Evolutionary conservation across 2,797 vertebrate genomes (phyloP).

Genomic region (Phrynocephalus vlangalii): DNA sequence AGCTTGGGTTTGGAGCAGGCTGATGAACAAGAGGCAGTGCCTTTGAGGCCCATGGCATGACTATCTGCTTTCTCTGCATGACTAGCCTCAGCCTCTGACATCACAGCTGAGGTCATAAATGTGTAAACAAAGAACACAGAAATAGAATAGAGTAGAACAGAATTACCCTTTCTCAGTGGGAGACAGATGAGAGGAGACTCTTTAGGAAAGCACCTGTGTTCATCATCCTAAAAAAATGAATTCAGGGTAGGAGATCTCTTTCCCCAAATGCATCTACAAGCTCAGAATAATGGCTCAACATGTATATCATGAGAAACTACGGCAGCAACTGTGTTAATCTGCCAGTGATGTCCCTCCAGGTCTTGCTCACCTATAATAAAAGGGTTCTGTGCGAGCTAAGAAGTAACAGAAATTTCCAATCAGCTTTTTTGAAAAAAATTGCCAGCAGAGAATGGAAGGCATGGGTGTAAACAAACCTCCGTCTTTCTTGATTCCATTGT

Average conservation of each 20-base stretch:
- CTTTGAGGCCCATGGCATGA: background rate
- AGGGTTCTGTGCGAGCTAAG: background rate
- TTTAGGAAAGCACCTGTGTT: background rate
- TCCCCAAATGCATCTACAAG: no score
- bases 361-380: background rate
- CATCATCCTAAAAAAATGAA: background rate
- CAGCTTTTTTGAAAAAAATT: background rate
- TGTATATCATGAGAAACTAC: background rate
- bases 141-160: no score
- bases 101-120: background rate
- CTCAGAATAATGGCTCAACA: background rate
- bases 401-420: background rate
- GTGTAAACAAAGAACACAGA: no score
- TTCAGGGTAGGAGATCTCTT: background rate
- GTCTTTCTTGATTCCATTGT: no score
- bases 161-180: no score
- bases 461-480: no score
- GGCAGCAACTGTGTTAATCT: background rate
- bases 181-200: background rate
- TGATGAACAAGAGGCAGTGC: background rate
- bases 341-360: background rate
- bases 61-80: background rate
- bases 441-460: no score
- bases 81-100: background rate
- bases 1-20: background rate